Base-by-base conservation (phyloP, 2,888 invertebrate species). In the Drosophila rubida region DNA sequence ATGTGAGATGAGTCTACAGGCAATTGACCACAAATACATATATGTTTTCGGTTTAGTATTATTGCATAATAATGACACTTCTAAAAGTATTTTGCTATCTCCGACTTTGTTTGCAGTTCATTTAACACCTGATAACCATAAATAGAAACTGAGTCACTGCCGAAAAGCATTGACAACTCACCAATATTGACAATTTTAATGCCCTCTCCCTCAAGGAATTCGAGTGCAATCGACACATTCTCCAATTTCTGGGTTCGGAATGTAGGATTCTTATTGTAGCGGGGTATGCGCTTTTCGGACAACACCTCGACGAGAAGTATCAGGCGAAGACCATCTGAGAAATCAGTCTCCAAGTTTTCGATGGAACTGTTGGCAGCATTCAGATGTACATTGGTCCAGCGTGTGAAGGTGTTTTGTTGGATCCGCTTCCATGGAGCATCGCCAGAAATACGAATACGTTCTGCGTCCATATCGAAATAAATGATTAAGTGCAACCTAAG, bases 391-490 rank as follows among this genome's bases (percentile, higher is more conserved):
- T 97, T 97, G 50, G 96, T 96, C 97, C 97, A 97, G 90, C 97
- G 94, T 61, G 97, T 97, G 92, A 97, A 97, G 66, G 97, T 97
- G 91, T 97, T 97, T 92, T 97, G 97, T 93, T 97, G 97, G 81
- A 97, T 97, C 88, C 96, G 94, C 93, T 97, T 97, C 97, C 97
- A 97, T 92, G 96, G 95, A 76, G 97, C 97, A 93, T 97, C 97
- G 90, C 96, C 96, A 80, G 96, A 96, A 90, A 97, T 93, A 19
- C 51, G 51, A 25, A n/a, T 42, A 14, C 32, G n/a, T 22, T 60
- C 60, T 1, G 53, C 42, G 8, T 59, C 44, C 60, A 60, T 58
- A n/a, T 8, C 19, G 13, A 41, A n/a, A 5, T n/a, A 32, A 4
- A n/a, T 32, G 1, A 4, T 11, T n/a, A 14, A 4, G 22, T 39